Evolutionary conservation across 2,888 invertebrate species (phyloP).

Genomic region (Drosophila diplacantha): DNA sequence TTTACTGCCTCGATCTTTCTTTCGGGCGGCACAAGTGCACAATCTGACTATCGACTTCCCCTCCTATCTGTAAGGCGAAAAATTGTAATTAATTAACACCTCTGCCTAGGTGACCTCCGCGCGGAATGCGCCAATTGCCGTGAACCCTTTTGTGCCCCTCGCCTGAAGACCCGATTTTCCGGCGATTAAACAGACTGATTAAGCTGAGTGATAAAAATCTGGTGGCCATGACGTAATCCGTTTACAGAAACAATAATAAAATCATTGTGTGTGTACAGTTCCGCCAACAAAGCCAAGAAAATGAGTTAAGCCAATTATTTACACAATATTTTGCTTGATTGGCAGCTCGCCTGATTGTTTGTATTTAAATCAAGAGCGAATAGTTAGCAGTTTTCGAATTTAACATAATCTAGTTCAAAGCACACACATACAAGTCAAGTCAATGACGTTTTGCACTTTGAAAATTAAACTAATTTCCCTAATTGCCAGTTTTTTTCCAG

Average conservation of each 20-base stretch:
- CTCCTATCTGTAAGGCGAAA: background rate
- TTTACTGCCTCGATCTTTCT: conserved; percentile 23
- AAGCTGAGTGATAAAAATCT: conserved; percentile 4
- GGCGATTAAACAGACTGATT: background rate
- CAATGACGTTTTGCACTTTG: conserved; percentile 4
- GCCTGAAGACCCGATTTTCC: background rate
- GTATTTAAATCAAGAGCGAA: conserved; percentile 25
- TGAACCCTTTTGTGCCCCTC: conserved; percentile 10
- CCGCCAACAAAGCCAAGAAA: conserved; percentile 14
- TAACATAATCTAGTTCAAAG: conserved; percentile 18
- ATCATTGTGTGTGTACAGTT: conserved; percentile 13
- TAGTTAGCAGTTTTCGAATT: conserved; percentile 16
- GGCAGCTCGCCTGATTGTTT: conserved; percentile 30
- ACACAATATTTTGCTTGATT: conserved; percentile 36
- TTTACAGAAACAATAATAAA: conserved; percentile 23
- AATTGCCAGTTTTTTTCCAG: conserved; percentile 2
- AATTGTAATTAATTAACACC: conserved; percentile 30
- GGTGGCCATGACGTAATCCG: conserved; percentile 14
- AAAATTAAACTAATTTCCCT: conserved; percentile 2
- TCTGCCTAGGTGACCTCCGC: conserved; percentile 7
- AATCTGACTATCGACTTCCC: conserved; percentile 6
- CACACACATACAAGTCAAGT: background rate
- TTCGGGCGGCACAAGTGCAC: conserved; percentile 17
- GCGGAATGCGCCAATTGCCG: conserved; percentile 12
- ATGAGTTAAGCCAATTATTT: conserved; percentile 37